Base-by-base conservation (phyloP, 2,797 vertebrate genomes). In the Danio jaintianensis region DNA sequence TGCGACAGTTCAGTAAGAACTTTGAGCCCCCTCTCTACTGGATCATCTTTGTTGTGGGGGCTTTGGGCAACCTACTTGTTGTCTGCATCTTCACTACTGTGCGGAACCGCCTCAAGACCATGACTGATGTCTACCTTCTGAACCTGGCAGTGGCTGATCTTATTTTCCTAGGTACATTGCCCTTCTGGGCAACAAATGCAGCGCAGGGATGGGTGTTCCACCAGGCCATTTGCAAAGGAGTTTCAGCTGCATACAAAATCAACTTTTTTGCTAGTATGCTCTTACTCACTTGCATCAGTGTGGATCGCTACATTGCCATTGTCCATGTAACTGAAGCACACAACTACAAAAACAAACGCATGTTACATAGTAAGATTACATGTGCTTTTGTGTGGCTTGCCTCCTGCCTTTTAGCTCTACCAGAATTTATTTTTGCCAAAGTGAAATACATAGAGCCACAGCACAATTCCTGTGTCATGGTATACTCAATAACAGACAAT, bases 191-290 rank as follows among this genome's bases (percentile, higher is more conserved):
- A 3, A 85, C 85, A 0, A 93, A 96, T 0, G 93, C 96, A 0
- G 78, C 82, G 0, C 83, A 82, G 0, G 93, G 92, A 47, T 98
- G 97, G 97, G 48, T 85, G 43, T 96, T 97, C 61, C 90, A 92
- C 36, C 13, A 75, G 22, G 5, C 58, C 16, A 43, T 93, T 79
- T 98, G 97, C 90, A 96, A 95, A 85, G 47, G 91, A 0, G 92
- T 97, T 47, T 94, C 91, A 0, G 93, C 94, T 4, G 81, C 92
- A 82, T 97, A 97, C 77, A 97, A 95, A 89, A 92, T 97, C 89
- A 98, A 97, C 87, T 96, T 98, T 87, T 98, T 96, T 43, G 91
- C 96, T 88, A 94, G 95, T 81, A 94, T 94, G 93, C 86, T 98
- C 38, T 89, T 98, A 55, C 94, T 98, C 75, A 96, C 93, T 38